Evolutionary conservation across 2,888 invertebrate genomes (phyloP).

Genomic region (Cartodere bifasciata): DNA sequence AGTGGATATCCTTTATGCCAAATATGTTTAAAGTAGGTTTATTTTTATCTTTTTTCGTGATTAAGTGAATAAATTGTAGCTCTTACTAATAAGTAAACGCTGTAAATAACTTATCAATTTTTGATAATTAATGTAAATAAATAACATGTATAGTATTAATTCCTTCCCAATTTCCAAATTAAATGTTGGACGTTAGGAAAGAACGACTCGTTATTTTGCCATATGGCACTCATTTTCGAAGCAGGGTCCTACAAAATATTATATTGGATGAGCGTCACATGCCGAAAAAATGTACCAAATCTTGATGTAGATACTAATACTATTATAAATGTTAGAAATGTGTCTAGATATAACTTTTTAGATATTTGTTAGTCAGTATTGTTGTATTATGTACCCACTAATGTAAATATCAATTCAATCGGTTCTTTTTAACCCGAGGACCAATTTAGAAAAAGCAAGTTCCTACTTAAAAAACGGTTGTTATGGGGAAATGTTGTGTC

Average conservation of each 20-base stretch:
- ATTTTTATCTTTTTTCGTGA: too few species aligned
- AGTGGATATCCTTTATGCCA: too few species aligned
- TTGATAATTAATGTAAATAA: too few species aligned
- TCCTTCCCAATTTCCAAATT: background rate
- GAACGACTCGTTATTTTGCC: constrained; percentile 13
- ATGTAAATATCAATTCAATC: constrained; percentile 25
- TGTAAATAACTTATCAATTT: too few species aligned
- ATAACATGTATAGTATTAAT: too few species aligned
- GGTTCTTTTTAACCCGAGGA: constrained; percentile 30
- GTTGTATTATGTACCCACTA: constrained; percentile 21
- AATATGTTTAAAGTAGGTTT: too few species aligned
- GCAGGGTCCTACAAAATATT: constrained; percentile 37
- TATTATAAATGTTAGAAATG: constrained; percentile 16
- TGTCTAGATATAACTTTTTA: constrained; percentile 20
- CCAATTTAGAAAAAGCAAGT: constrained; percentile 33
- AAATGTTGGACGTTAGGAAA: background rate
- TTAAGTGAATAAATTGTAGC: too few species aligned
- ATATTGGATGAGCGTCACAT: constrained; percentile 32
- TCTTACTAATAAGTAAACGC: too few species aligned
- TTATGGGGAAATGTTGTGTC: constrained; percentile 14
- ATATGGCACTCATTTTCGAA: constrained; percentile 33
- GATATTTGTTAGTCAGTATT: constrained; percentile 24
- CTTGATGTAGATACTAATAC: constrained; percentile 27
- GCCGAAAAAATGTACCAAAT: constrained; percentile 26
- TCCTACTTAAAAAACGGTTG: constrained; percentile 26